Evolutionary conservation across 1,140 invertebrate species (phyloP).

Genomic region (Caenorhabditis briggsae): DNA sequence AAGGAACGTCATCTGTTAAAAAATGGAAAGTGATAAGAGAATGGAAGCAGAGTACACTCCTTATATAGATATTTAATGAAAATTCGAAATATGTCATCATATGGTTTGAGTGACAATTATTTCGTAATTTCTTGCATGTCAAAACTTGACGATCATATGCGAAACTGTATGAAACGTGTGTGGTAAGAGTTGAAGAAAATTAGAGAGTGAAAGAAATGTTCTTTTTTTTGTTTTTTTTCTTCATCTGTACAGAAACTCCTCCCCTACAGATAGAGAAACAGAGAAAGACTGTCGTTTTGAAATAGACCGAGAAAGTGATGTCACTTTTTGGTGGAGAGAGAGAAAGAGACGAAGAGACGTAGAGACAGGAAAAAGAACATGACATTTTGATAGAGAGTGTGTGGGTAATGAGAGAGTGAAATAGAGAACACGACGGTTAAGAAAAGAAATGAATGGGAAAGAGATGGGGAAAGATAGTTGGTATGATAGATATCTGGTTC

Average conservation of each 20-base stretch:
- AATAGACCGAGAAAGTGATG: slow-evolving; percentile 53
- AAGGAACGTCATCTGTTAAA: slow-evolving; percentile 6
- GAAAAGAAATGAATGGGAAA: slow-evolving; percentile 21
- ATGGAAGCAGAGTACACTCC: background rate
- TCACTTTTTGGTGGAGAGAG: slow-evolving; percentile 28
- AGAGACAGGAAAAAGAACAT: slow-evolving; percentile 25
- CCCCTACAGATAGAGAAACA: background rate
- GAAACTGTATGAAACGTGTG: slow-evolving; percentile 25
- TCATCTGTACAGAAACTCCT: background rate
- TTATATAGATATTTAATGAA: background rate
- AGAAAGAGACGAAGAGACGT: background rate
- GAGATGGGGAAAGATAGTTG: background rate
- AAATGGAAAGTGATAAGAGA: background rate
- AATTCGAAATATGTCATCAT: slow-evolving; percentile 42
- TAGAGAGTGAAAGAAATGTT: slow-evolving; percentile 3
- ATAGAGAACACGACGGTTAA: slow-evolving; percentile 25
- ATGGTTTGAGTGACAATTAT: slow-evolving; percentile 12
- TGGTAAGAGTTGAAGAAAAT: background rate
- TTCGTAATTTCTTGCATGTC: slow-evolving; percentile 5
- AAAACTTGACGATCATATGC: slow-evolving; percentile 1
- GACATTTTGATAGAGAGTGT: slow-evolving; percentile 15
- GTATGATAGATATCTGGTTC: no score
- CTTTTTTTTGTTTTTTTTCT: slow-evolving; percentile 21
- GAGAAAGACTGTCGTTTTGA: slow-evolving; percentile 34
- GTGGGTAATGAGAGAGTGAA: background rate